phyloP scores from a whole-genome alignment of 2,888 invertebrate species.

The Blera fallax region DNA sequence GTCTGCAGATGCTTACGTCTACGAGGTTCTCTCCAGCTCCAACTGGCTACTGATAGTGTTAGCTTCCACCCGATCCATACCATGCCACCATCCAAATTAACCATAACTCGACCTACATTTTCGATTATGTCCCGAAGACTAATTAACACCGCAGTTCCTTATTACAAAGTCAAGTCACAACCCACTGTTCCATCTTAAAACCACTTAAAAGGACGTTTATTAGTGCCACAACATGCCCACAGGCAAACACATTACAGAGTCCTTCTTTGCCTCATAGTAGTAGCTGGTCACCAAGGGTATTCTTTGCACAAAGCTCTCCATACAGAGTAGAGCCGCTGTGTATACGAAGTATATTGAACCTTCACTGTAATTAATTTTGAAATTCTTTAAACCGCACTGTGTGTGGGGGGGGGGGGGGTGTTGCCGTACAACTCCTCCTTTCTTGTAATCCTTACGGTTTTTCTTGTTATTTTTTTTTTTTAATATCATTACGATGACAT shows the following conservation, averaged over 20 bases:
- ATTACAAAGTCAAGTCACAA: neutral
- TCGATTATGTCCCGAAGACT: neutral
- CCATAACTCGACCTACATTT: neutral
- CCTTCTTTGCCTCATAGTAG: neutral
- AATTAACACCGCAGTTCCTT: neutral
- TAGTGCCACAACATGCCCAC: neutral
- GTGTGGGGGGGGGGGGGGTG: too few relatives aligned
- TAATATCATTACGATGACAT: constrained; percentile 31
- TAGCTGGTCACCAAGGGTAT: neutral
- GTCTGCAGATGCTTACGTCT: too few relatives aligned
- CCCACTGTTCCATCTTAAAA: neutral
- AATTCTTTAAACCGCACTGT: neutral
- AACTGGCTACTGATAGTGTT: too few relatives aligned
- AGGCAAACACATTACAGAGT: neutral
- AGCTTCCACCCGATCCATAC: too few relatives aligned
- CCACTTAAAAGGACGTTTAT: neutral
- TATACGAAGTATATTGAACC: neutral
- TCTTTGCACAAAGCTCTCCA: neutral
- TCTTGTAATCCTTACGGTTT: constrained; percentile 1
- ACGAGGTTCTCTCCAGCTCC: too few relatives aligned
- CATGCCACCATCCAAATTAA: too few relatives aligned
- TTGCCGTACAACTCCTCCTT: neutral
- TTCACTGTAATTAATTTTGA: neutral
- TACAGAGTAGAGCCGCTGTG: neutral
- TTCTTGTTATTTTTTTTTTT: neutral